Evolutionary conservation across 2,888 invertebrate genomes (phyloP), one percentile per base, ranked within the genome.

Genomic region (Tetramorium bicarinatum): DNA sequence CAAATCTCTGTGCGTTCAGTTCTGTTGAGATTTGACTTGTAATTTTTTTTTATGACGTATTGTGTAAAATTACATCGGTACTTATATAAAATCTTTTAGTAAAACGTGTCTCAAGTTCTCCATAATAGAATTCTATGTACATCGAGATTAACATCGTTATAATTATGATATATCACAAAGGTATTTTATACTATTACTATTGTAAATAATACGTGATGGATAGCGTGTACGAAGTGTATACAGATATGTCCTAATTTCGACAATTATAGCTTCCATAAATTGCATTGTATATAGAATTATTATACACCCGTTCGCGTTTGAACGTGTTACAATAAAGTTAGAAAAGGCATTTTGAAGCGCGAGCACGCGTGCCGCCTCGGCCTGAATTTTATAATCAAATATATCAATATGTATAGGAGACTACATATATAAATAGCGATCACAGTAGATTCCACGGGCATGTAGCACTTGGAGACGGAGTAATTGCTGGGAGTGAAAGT

Each of bases 371-470:
- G 89, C 41, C 91, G 90, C 87, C 85, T 92, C 86, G 88, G 85
- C 81, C 85, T 91, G 29, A 90, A 85, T 85, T 89, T 92, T 67
- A 91, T 71, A 66, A 88, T 71, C 66, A 92, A 82, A 85, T 95
- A 95, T 71, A 95, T 52, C 44, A 95, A 72, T 71, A 96, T 92
- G 75, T 95, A 87, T 21, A 96, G 93, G 38, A 93, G 91, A n/a
- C 96, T 95, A 49, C 95, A 88, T 91, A 96, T 95, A 91, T 98
- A 97, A 52, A 97, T 95, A 47, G 94, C 94, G 72, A 97, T 96
- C 66, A 98, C 97, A 15, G 97, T 97, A 84, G 96, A 96, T 95
- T 99, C 98, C 82, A 96, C 95, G 1, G 99, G 98, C 96, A 99
- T 96, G 89, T 96, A 96, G 94, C 99, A 99, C 94, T 98, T 97